phyloP scores from a whole-genome alignment of 2,113 vertebrate species.

The Upupa epops region DNA sequence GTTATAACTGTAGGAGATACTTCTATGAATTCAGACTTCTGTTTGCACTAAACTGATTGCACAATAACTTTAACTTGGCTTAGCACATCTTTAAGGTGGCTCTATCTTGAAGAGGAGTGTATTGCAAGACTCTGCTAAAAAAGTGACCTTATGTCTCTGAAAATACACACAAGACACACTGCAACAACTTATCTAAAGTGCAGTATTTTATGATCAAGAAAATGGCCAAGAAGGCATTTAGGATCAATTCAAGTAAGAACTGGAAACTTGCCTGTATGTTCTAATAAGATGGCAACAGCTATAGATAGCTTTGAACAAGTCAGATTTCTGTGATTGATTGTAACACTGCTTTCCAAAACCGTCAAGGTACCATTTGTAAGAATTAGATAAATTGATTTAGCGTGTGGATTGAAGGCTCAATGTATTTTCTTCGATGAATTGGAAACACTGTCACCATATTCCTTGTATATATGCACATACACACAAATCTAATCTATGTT shows the following conservation, averaged over 20 bases:
- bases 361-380: not conserved
- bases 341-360: not conserved
- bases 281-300: not conserved
- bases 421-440: not conserved
- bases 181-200: not conserved
- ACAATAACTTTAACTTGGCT: not conserved
- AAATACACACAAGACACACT: not conserved
- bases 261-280: not conserved
- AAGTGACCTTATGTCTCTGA: not conserved
- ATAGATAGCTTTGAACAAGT: not conserved
- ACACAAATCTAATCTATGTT: not conserved
- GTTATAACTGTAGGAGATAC: not conserved
- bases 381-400: not conserved
- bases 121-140: not conserved
- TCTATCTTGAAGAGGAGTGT: not conserved
- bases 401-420: not conserved
- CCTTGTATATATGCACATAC: not conserved
- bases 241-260: not conserved
- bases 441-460: not conserved
- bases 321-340: not conserved
- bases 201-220: not conserved
- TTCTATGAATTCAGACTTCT: not conserved
- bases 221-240: not conserved
- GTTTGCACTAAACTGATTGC: not conserved
- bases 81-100: not conserved